Conservation (phyloP, 37 sponge, comb jelly and placozoan genomes). For the Spongilla lacustris region DNA sequence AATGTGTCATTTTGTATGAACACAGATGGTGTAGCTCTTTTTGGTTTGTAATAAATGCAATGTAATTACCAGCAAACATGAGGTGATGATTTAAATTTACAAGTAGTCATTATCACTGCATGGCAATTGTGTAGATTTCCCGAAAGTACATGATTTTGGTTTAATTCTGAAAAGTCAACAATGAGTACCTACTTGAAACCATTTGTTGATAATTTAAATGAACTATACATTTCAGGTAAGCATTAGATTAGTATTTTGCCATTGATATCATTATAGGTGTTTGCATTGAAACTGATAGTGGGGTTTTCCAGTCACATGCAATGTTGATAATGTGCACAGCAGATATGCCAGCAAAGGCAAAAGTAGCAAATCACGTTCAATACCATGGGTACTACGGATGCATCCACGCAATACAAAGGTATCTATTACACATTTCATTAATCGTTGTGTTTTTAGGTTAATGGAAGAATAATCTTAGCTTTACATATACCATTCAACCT, state of each 20-base stretch:
- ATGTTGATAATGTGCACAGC: conserved; percentile 8
- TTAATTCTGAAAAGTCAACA: conserved; percentile 6
- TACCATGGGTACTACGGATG: neutral
- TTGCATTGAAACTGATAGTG: neutral
- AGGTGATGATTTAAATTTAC: neutral
- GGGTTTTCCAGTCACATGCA: neutral
- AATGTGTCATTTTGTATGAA: conserved; percentile 31
- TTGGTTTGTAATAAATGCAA: conserved; percentile 31
- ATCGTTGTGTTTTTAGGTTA: neutral
- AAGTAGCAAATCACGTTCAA: conserved; percentile 4
- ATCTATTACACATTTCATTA: neutral
- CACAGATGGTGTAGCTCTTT: conserved; percentile 42
- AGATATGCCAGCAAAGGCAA: conserved; percentile 19
- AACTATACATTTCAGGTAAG: neutral
- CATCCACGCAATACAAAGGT: neutral
- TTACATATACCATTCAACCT: neutral
- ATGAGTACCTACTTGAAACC: conserved; percentile 8
- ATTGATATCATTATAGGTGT: neutral
- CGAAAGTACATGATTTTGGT: conserved; percentile 17
- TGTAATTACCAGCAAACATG: conserved; percentile 33
- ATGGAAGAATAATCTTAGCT: neutral
- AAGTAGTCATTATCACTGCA: neutral
- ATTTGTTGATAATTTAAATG: conserved; percentile 1
- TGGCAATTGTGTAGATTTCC: neutral
- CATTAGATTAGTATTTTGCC: neutral